Conservation (phyloP, 1,140 invertebrate species). For the Hypsibius dujardini region DNA sequence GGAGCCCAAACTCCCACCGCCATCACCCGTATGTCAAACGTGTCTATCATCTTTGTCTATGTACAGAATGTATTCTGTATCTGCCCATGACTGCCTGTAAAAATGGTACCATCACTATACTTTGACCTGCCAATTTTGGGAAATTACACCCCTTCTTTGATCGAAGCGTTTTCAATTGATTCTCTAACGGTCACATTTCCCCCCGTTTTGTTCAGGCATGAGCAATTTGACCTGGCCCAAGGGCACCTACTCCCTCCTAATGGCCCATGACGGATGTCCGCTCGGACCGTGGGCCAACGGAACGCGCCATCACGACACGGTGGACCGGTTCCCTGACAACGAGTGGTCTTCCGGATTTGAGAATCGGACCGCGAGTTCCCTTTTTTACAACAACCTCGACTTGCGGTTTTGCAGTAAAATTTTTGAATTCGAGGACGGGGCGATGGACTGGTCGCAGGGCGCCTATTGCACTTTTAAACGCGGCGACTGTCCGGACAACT, state of each 20-base stretch:
- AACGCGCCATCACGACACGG: slow-evolving; percentile 6
- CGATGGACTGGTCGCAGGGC: slow-evolving; percentile 1
- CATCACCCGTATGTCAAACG: background rate
- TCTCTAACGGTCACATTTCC: too few species aligned
- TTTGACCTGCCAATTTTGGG: too few species aligned
- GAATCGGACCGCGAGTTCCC: background rate
- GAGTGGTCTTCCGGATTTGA: slow-evolving; percentile 5
- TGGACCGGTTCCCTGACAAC: background rate
- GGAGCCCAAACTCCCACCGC: background rate
- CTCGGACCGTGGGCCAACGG: background rate
- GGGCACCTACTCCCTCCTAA: background rate
- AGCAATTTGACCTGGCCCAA: background rate
- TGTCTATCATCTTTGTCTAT: too few species aligned
- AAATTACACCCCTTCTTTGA: too few species aligned
- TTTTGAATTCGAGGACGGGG: background rate
- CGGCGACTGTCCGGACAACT: background rate
- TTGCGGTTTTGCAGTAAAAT: background rate
- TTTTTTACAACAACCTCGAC: background rate
- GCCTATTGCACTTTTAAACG: background rate
- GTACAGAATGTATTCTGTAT: too few species aligned
- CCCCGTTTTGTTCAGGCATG: too few species aligned
- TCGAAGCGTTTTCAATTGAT: too few species aligned
- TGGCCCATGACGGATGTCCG: background rate
- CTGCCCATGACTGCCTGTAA: too few species aligned
- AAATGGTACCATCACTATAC: too few species aligned